phyloP scores from a whole-genome alignment of 2,113 vertebrate genomes.

The Lipotes vexillifer region DNA sequence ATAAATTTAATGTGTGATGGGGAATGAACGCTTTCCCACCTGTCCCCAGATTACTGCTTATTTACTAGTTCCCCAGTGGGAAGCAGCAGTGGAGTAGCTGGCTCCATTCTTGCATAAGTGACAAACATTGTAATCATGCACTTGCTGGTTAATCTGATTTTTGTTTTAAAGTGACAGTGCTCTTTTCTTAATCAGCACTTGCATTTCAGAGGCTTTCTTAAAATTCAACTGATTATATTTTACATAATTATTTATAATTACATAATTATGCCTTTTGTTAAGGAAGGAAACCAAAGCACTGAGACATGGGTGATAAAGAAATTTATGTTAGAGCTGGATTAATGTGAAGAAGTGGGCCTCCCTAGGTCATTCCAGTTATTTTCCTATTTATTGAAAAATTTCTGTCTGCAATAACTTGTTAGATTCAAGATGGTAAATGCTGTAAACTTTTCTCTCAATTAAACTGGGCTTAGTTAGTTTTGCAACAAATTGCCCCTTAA shows the following conservation, averaged over 20 bases:
- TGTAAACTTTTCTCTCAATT: neutral
- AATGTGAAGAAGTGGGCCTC: neutral
- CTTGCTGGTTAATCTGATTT: slow-evolving; percentile 21
- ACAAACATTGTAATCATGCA: neutral
- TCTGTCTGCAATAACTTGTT: neutral
- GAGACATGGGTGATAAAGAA: neutral
- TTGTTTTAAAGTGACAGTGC: slow-evolving; percentile 12
- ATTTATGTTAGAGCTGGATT: neutral
- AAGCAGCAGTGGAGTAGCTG: neutral
- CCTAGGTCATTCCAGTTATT: neutral
- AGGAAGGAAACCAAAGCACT: neutral
- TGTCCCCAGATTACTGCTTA: neutral
- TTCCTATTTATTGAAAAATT: slow-evolving; percentile 7
- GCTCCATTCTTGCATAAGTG: neutral
- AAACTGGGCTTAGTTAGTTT: neutral
- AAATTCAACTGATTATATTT: slow-evolving; percentile 32
- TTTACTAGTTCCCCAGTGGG: neutral
- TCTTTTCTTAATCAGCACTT: slow-evolving; percentile 25
- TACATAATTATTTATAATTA: neutral
- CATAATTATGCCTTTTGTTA: neutral
- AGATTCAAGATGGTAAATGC: slow-evolving; percentile 20
- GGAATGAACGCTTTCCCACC: neutral
- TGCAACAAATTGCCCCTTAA: neutral
- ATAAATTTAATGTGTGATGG: neutral
- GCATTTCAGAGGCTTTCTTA: slow-evolving; percentile 38